Base-by-base conservation (phyloP, 64 coral and sea anemone species). In the Platygyra sinensis region DNA sequence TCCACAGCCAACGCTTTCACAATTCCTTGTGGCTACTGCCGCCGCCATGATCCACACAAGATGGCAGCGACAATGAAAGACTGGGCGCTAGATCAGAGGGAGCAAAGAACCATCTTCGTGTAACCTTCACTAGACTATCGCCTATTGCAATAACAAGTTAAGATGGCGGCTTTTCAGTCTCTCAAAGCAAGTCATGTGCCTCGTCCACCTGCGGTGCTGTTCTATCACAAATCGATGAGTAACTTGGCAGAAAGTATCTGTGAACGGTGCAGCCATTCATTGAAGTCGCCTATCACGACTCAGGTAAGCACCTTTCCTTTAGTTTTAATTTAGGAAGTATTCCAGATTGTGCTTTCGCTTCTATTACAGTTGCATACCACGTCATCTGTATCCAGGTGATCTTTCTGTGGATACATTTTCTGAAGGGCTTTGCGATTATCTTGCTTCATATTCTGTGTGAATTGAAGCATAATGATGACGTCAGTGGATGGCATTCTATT, bases 171-270 rank as follows among this genome's bases (percentile, higher is more conserved):
- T 0, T 46, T 59, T 8, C 36, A 42, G 8, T 39, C 49, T 38
- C 29, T 50, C 39, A 85, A 27, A 25, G 63, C 63, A 16, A 69
- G 62, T 28, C 86, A 87, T 76, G 87, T 90, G 18, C 79, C 88
- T 30, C 92, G 95, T 5, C 95, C 95, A 6, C 95, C 95, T 25
- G 88, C 95, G 5, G 90, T 91, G 29, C 51, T 96, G 30, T 96
- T 93, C 42, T 96, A 91, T 79, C 95, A 96, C 67, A 85, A 96
- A 54, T 96, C 95, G 4, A 96, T 96, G 95, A 91, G 74, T 60
- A 18, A 55, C 14, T 80, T 96, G 17, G 95, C 95, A 22, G 15
- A 91, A 87, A 94, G 88, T 30, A 96, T 96, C 60, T 92, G 87
- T 57, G 78, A 96, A 75, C 90, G 86, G 57, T 96, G 95, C 38